A percentile compares a stretch with the other conserved stretches of the same genome.
These are phyloP conservation scores for Acanthoscelides obtectus DNA, from an alignment of 2,888 invertebrate species.

Conservation along the genomic window DNA sequence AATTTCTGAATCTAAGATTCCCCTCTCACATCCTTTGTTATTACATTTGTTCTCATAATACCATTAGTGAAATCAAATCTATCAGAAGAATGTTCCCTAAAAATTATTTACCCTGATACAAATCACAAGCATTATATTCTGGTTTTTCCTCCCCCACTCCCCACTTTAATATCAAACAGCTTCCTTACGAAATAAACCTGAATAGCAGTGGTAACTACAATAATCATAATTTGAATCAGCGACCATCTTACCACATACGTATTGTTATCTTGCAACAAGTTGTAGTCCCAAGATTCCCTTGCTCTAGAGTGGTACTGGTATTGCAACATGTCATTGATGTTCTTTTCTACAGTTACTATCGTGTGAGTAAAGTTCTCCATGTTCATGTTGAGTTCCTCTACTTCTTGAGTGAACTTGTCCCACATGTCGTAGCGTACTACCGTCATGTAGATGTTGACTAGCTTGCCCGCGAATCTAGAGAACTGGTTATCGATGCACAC, in stretches of 20 bases:
- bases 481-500: constrained; percentile 93
- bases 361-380: constrained; percentile 83
- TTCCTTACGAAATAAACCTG: constrained; percentile 88
- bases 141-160: constrained; percentile 52
- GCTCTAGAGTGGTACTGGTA: constrained; percentile 78
- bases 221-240: constrained; percentile 76
- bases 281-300: constrained; percentile 77
- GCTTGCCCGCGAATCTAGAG: constrained; percentile 83
- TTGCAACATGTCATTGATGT: constrained; percentile 80
- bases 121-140: constrained; percentile 46
- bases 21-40: too few species aligned
- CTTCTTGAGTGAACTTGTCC: constrained; percentile 86
- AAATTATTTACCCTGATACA: too few species aligned
- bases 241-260: constrained; percentile 88
- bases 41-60: too few species aligned
- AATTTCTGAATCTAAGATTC: too few species aligned
- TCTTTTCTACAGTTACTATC: constrained; percentile 73
- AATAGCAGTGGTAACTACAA: constrained; percentile 69
- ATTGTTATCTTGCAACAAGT: constrained; percentile 76
- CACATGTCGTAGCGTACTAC: constrained; percentile 90
- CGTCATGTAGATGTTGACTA: constrained; percentile 85
- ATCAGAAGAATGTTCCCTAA: too few species aligned
- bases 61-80: too few species aligned
- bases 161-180: constrained; percentile 75
- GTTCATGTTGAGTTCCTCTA: constrained; percentile 80